Conservation (phyloP, 2,797 vertebrate species). For the Notolabrus celidotus region DNA sequence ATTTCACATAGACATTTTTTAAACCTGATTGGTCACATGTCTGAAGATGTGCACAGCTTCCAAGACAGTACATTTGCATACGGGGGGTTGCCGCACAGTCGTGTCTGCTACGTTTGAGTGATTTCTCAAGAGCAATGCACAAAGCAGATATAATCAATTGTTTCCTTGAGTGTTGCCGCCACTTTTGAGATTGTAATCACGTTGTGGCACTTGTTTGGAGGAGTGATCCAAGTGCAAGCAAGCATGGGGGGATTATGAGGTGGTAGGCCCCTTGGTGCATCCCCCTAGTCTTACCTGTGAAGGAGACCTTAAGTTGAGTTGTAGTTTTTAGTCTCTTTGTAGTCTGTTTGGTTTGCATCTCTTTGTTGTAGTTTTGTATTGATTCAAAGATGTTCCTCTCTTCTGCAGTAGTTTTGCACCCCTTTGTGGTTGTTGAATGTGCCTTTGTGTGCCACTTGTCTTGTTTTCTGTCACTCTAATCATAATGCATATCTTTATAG, state of each 20-base stretch:
- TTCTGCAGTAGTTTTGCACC: no score
- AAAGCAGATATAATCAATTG: constrained; percentile 37
- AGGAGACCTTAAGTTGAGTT: no score
- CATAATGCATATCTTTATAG: no score
- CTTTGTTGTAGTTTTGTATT: neutral
- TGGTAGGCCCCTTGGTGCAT: neutral
- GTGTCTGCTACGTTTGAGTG: constrained; percentile 13
- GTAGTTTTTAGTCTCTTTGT: neutral
- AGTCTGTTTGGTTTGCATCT: neutral
- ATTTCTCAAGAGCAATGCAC: constrained; percentile 35
- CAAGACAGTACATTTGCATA: neutral
- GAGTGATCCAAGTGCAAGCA: constrained; percentile 8
- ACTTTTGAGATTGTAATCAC: constrained; percentile 42
- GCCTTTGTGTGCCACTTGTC: no score
- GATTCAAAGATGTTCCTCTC: no score
- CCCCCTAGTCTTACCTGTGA: no score
- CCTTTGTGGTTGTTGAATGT: no score
- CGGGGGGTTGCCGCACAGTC: neutral
- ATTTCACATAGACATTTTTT: no score
- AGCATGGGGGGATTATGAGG: neutral
- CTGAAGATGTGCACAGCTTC: no score
- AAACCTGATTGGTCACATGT: no score
- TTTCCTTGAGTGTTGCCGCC: constrained; percentile 9
- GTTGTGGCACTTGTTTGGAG: constrained; percentile 10
- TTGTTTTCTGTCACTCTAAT: no score